Evolutionary conservation across 2,888 invertebrate species (phyloP), one percentile per base, ranked within the genome.

Genomic region (Hypercompe scribonia): DNA sequence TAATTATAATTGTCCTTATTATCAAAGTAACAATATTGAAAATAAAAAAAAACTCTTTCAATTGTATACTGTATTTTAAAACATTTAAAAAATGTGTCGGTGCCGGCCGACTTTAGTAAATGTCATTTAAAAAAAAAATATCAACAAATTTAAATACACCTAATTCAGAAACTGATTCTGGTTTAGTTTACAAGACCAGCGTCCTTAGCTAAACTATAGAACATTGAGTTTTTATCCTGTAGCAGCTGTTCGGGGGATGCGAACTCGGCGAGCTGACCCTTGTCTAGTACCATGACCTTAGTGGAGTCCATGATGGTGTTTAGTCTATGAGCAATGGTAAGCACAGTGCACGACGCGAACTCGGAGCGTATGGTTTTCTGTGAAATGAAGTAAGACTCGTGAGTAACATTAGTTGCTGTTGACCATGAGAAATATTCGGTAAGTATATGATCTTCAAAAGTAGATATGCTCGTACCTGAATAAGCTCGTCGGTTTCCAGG

Each of bases 281-380:
- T 97, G 90, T 98, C 97, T 78, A 98, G 94, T 63, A 98, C 98
- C 92, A 98, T 97, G 67, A 98, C 98, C 90, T 98, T 97, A 87
- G 98, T 98, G 58, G 98, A 98, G 95, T 99, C 98, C 97, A 99
- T 96, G 85, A 99, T 98, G 36, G 99, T 99, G 92, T 99, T 99
- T 76, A 99, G 96, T 31, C 99, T 97, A 95, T 99, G 99, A 58
- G 99, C 99, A 90, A 99, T 99, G 1, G 99, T 99, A 34, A 99
- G 96, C 70, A 99, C 97, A 10, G 99, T 99, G 92, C 98, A 98
- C 78, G 98, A 96, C 76, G 96, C 97, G 92, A 99, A 99, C 92
- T 99, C 98, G 39, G 97, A 96, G 34, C 98, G 97, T 89, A 99
- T 99, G 10, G 99, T 99, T 93, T 97, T 98, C 96, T 98, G 96